Evolutionary conservation across 1,140 invertebrate species (phyloP), one percentile per base, ranked within the genome.

Genomic region (Nomia melanderi): DNA sequence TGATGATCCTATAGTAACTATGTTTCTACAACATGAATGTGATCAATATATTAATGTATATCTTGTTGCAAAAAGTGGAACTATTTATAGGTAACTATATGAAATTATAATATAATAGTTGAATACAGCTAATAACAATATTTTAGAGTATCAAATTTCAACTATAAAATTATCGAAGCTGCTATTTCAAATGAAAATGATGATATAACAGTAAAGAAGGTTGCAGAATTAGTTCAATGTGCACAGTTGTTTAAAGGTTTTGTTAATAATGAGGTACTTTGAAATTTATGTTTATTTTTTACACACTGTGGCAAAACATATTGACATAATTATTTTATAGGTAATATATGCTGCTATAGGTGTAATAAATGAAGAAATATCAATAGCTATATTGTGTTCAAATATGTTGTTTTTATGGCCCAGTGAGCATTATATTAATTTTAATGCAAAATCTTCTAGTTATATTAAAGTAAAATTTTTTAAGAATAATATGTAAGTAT

Each of bases 381-480:
- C 63, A 9, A 74, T 91, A 59, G 63, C 84, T 47, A 85, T 87
- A 66, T 60, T 90, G 27, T 82, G 77, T 57, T 59, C 82, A 72
- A 62, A 86, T 41, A 41, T 70, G 23, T 78, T 87, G 33, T 85
- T 79, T 67, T 47, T 86, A 31, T 88, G 85, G 87, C 84, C 86
- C 36, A 84, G 41, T 67, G 70, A 86, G 54, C 57, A 74, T 50
- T 72, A 47, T 27, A 63, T 25, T 54, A 76, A 74, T 36, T 81
- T 87, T n/a, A 36, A 31, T 17, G 44, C n/a, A 23, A 31, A 84
- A 8, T 25, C 72, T 27, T 82, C 67, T 54, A 71, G 75, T 56
- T 90, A 85, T 69, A 88, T 57, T 57, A 89, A 89, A 79, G 53
- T 86, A 17, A 79, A 88, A 57, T 86, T 83, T 63, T 81, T 85